Base-by-base conservation (phyloP, 2,113 vertebrate genomes). In the Mungos mungo region DNA sequence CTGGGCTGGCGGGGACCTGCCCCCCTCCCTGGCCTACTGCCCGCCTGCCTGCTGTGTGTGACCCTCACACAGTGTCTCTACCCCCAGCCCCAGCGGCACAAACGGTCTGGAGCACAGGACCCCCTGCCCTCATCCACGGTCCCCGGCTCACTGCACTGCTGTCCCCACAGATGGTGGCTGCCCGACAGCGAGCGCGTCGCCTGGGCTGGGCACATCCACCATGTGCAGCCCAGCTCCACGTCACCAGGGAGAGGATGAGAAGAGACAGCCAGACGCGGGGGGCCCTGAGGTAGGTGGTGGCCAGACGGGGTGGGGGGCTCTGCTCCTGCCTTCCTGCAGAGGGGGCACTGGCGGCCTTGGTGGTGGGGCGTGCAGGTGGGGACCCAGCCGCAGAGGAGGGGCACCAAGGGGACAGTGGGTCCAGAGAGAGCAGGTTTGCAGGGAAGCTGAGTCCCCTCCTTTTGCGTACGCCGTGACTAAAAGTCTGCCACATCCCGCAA, bases 131-230 rank as follows among this genome's bases (percentile, higher is more conserved):
- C 33, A 31, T 6, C 50, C 0, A 0, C 11, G 29, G 29, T 35
- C 66, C 1, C 1, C 4, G 4, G 13, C 23, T 74, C 65, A 68
- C 1, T 0, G 45, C 1, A 0, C 6, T 23, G 23, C 79, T 2
- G 0, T 71, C 50, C 25, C 7, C 47, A 19, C 98, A 99, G 99
- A 97, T 98, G 41, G 92, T 99, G 33, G 97, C 92, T 54, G 98
- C 98, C 57, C 98, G 99, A 35, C 99, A 93, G 57, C 98, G 98
- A 95, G 98, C 98, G 10, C 98, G 99, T 1, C 98, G 97, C 90
- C 98, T 99, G 57, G 98, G 97, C 65, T 94, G 99, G 27, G 98
- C 98, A 0, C 96, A 83, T 5, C 99, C 99, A 0, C 99, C 98
- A 0, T 97, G 97, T 72, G 92, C 54, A 12, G 97, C 94, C 52